Conservation (phyloP, 2,113 vertebrate species). For the Pelecanus crispus region DNA sequence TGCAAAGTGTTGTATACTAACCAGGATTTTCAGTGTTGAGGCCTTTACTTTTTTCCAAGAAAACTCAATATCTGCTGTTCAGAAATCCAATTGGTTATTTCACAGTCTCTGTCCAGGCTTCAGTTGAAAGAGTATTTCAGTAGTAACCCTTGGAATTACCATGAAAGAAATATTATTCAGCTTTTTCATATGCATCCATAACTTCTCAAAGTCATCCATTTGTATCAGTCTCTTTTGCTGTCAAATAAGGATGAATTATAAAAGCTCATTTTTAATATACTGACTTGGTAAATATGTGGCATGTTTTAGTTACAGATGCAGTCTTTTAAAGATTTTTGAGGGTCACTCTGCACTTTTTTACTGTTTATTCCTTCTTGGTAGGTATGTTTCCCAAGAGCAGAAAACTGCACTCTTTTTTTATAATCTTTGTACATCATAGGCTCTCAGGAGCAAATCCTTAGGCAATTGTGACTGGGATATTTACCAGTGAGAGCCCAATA, state of each 20-base stretch:
- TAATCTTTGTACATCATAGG: not conserved
- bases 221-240: not conserved
- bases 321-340: not conserved
- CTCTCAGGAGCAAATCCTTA: not conserved
- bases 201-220: not conserved
- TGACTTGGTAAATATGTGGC: not conserved
- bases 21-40: not conserved
- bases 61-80: not conserved
- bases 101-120: not conserved
- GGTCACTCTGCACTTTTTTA: not conserved
- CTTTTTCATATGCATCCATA: not conserved
- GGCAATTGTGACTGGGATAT: not conserved
- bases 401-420: not conserved
- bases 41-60: not conserved
- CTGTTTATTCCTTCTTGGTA: not conserved
- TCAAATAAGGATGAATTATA: not conserved
- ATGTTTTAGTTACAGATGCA: not conserved
- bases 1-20: not conserved
- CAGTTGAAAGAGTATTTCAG: not conserved
- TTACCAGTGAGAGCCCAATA: not conserved
- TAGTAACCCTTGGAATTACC: not conserved
- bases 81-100: not conserved
- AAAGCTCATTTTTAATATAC: not conserved
- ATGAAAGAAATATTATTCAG: not conserved
- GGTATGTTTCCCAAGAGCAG: not conserved